Conservation (phyloP, 2,888 invertebrate species). For the Schrankia costaestrigalis region DNA sequence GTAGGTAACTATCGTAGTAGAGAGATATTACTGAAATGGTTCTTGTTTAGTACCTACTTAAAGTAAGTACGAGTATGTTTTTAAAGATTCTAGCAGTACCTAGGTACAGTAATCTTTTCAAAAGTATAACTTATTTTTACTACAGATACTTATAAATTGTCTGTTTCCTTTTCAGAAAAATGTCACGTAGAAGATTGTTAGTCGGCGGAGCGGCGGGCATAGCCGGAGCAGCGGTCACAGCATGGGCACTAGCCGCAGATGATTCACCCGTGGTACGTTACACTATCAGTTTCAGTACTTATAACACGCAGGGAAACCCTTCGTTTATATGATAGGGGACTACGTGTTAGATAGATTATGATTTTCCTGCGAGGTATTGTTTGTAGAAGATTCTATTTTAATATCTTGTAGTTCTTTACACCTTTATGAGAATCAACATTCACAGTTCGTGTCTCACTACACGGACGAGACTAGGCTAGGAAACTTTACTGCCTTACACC, state of each 20-base stretch:
- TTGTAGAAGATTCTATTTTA: too few species aligned
- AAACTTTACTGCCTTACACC: too few species aligned
- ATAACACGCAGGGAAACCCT: constrained; percentile 15
- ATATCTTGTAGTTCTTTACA: too few species aligned
- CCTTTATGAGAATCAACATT: too few species aligned
- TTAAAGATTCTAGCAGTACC: too few species aligned
- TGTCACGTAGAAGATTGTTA: constrained; percentile 80
- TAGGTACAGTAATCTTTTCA: not conserved
- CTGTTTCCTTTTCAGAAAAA: constrained; percentile 53
- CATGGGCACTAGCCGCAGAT: constrained; percentile 82
- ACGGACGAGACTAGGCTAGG: too few species aligned
- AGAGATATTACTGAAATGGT: too few species aligned
- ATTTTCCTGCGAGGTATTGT: constrained; percentile 3
- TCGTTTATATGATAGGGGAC: constrained; percentile 8
- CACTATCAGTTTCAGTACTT: too few species aligned
- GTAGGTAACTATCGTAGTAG: too few species aligned
- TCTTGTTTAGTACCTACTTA: too few species aligned
- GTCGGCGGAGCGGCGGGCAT: constrained; percentile 81
- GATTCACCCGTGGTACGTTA: constrained; percentile 68
- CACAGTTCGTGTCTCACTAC: too few species aligned
- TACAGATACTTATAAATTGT: not conserved
- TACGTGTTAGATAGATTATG: constrained; percentile 5
- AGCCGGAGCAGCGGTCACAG: constrained; percentile 81
- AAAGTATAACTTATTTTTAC: not conserved
- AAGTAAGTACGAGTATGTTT: too few species aligned